Evolutionary conservation across 1,140 invertebrate genomes (phyloP).

Genomic region (Atopsyche davidsoni): DNA sequence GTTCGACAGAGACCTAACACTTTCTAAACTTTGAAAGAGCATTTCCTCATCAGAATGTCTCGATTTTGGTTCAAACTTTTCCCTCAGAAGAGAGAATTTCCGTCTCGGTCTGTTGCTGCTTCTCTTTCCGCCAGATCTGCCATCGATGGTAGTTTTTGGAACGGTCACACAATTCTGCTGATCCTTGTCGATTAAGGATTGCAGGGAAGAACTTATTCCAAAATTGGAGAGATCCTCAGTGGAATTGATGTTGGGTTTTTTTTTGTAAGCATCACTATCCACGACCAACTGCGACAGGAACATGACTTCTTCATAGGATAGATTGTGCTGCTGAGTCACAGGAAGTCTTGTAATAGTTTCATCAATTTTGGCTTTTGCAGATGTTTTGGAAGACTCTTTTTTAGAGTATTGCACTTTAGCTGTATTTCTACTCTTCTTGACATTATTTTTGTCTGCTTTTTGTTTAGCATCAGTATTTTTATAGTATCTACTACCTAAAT

Average conservation of each 20-base stretch:
- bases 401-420: slow-evolving; percentile 17
- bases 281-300: slow-evolving; percentile 46
- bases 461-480: slow-evolving; percentile 9
- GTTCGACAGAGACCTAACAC: slow-evolving; percentile 25
- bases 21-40: slow-evolving; percentile 40
- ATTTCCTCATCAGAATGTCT: slow-evolving; percentile 45
- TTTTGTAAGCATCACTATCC: slow-evolving; percentile 36
- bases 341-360: slow-evolving; percentile 34
- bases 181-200: slow-evolving; percentile 45
- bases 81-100: slow-evolving; percentile 56
- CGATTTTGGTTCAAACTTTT: slow-evolving; percentile 53
- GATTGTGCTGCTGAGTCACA: slow-evolving; percentile 37
- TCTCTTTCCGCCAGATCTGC: slow-evolving; percentile 40
- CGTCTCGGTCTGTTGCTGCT: slow-evolving; percentile 45
- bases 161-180: slow-evolving; percentile 29
- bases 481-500: slow-evolving; percentile 9
- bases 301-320: slow-evolving; percentile 46
- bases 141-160: slow-evolving; percentile 31
- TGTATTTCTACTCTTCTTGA: slow-evolving; percentile 5
- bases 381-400: slow-evolving; percentile 15
- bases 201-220: slow-evolving; percentile 42
- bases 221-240: slow-evolving; percentile 37
- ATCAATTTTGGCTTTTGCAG: slow-evolving; percentile 30
- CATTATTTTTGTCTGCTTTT: slow-evolving; percentile 6
- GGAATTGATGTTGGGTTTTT: slow-evolving; percentile 9